Conservation (phyloP, 2,797 vertebrate species). For the Aselliscus stoliczkanus region DNA sequence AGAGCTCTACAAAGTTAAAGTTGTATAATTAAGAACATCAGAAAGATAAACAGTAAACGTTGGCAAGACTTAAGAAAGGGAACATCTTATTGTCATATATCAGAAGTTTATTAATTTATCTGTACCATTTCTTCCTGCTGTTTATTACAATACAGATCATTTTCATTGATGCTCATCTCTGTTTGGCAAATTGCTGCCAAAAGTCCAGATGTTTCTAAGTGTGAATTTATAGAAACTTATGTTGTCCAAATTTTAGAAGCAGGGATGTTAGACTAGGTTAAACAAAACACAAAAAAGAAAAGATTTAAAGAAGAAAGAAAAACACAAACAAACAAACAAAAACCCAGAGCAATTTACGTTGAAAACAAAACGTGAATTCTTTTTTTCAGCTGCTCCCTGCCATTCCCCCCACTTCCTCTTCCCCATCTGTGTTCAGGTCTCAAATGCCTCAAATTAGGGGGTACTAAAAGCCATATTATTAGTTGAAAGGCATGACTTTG, state of each 20-base stretch:
- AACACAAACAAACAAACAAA: no score
- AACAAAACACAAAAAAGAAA: neutral
- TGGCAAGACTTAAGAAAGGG: slow-evolving; percentile 68
- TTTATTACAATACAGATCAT: slow-evolving; percentile 15
- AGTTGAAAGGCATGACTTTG: neutral
- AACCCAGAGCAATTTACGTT: neutral
- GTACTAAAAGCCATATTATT: neutral
- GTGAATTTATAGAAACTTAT: slow-evolving; percentile 59
- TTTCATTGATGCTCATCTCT: slow-evolving; percentile 58
- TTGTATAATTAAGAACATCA: slow-evolving; percentile 70
- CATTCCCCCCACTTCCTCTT: neutral
- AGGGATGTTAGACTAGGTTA: neutral
- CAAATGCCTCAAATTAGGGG: neutral
- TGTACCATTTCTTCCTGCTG: slow-evolving; percentile 52
- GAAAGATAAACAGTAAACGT: slow-evolving; percentile 68
- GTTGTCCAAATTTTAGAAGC: slow-evolving; percentile 27
- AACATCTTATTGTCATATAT: slow-evolving; percentile 50
- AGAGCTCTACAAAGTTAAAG: slow-evolving; percentile 67
- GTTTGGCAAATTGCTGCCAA: slow-evolving; percentile 43
- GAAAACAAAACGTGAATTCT: neutral
- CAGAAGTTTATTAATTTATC: slow-evolving; percentile 56
- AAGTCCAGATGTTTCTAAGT: slow-evolving; percentile 76
- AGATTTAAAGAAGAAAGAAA: no score
- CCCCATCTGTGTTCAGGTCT: neutral
- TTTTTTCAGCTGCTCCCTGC: neutral